These are phyloP conservation scores for Poeciliopsis gracilis DNA, from an alignment of 2,797 vertebrate species.

Conservation along the genomic window DNA sequence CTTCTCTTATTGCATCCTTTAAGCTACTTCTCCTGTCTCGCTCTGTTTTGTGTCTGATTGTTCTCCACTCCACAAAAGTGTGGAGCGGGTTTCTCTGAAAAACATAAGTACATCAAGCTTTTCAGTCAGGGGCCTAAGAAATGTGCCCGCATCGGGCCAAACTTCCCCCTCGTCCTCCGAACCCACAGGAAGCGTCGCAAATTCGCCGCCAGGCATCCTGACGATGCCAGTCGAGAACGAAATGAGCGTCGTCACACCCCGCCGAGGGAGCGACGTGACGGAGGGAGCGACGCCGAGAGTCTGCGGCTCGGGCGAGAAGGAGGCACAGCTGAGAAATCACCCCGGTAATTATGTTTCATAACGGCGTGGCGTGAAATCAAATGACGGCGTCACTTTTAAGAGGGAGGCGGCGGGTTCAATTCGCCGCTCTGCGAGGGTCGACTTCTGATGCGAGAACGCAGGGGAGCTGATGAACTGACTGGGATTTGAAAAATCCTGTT, in stretches of 20 bases:
- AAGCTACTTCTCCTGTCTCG: conserved; percentile 4
- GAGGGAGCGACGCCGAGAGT: conserved; percentile 50
- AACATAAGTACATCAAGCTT: background rate
- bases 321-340: conserved; percentile 38
- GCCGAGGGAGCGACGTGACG: conserved; percentile 31
- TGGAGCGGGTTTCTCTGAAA: background rate
- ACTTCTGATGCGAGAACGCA: background rate
- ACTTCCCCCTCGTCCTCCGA: conserved; percentile 30
- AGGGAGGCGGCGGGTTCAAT: background rate
- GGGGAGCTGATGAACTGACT: background rate
- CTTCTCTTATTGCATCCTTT: conserved; percentile 32
- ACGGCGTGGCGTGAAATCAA: conserved; percentile 46
- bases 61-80: conserved; percentile 3
- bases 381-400: conserved; percentile 26
- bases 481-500: background rate
- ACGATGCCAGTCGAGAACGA: conserved; percentile 20
- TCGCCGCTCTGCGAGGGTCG: background rate
- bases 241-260: conserved; percentile 39
- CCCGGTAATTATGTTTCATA: conserved; percentile 44
- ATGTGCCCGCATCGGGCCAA: conserved; percentile 3
- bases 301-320: conserved; percentile 27
- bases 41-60: background rate
- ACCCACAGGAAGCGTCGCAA: conserved; percentile 40
- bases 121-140: background rate
- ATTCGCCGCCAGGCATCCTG: conserved; percentile 43